Conservation (phyloP, 2,113 vertebrate genomes). For the Tor tambroides region DNA sequence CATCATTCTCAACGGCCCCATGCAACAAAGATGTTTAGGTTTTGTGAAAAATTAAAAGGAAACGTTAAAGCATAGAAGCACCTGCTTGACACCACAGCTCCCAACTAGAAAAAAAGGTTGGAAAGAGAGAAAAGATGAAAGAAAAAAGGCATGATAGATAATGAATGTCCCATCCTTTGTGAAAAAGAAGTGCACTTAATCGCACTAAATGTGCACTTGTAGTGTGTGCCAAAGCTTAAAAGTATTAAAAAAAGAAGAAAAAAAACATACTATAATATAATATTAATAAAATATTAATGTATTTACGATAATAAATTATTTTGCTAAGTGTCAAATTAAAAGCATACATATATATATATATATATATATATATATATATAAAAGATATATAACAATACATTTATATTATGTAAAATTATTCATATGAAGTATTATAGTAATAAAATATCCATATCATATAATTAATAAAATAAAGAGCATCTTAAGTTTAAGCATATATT, state of each 20-base stretch:
- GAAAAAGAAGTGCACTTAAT: slow-evolving; percentile 8
- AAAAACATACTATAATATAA: background rate
- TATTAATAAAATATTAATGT: background rate
- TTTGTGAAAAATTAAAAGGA: background rate
- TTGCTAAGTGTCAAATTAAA: too few species aligned
- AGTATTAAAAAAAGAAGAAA: background rate
- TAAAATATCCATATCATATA: background rate
- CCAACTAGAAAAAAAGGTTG: slow-evolving; percentile 43
- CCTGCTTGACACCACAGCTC: slow-evolving; percentile 53
- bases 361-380: too few species aligned
- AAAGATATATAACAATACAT: too few species aligned
- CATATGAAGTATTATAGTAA: background rate
- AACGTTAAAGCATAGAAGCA: background rate
- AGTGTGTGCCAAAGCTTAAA: background rate
- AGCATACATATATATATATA: too few species aligned
- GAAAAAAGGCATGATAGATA: background rate
- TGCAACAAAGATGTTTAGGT: background rate
- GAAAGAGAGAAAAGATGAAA: slow-evolving; percentile 7
- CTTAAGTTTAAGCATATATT: background rate
- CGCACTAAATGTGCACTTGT: background rate
- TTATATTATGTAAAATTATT: too few species aligned
- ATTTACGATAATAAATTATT: background rate
- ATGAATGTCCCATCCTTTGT: background rate
- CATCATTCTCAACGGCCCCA: background rate
- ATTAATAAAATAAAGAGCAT: background rate